Evolutionary conservation across 2,888 invertebrate genomes (phyloP), one percentile per base, ranked within the genome.

Genomic region (Lomographa bimaculata): DNA sequence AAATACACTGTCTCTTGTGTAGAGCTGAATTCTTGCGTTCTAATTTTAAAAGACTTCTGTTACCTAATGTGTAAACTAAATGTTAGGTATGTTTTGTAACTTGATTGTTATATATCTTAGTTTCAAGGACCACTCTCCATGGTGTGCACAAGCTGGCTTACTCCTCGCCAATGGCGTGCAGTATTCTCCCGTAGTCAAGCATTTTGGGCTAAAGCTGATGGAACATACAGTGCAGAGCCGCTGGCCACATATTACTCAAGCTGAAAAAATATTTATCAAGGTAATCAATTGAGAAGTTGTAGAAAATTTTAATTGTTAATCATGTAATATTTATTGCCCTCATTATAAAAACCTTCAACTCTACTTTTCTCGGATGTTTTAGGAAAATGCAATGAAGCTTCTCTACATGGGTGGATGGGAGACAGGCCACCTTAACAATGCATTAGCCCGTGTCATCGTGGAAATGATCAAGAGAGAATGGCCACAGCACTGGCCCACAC

Each of bases 391-490:
- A n/a, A 96, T 96, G 94, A 95, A 95, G 69, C 86, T 96, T 18
- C 79, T 96, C 3, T 92, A 94, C 71, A 95, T 96, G 41, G 95
- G 95, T 5, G 93, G 93, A 5, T 92, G 93, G 61, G 91, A 95
- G 9, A 91, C 94, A 26, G 92, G 92, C 5, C 96, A 96, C 64
- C 91, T 96, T 57, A 96, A 96, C 75, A 96, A 96, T 74, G 96
- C 95, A 1, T 76, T 96, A 1, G 95, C 97, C 6, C 91, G 97
- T 27, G 95, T 98, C n/a, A 93, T 98, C 34, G 98, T 98, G 0
- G 98, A 98, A 85, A 97, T 98, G 94, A 95, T 97, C 34, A 98
- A 98, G 71, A 91, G 98, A 5, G 98, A 98, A 74, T 98, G 98
- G 98, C 98, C 98, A 0, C 98, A 98, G 71, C 96, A 98, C 53